Percentiles rank a stretch among this genome's conserved stretches.
Conservation (phyloP, 2,113 vertebrate genomes). For the Zootoca vivipara region DNA sequence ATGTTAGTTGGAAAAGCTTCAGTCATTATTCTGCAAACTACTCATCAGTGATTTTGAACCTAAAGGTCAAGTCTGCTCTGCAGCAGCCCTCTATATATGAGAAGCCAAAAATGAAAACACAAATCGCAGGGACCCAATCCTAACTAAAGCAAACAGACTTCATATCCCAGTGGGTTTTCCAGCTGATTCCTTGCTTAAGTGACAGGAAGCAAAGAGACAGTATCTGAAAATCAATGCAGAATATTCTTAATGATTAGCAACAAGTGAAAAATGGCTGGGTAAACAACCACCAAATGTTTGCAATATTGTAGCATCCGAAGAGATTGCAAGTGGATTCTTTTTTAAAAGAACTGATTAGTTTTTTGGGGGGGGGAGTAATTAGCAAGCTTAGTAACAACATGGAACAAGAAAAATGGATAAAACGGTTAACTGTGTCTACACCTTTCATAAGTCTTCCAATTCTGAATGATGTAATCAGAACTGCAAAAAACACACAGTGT, state of each 20-base stretch:
- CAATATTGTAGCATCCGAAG: background rate
- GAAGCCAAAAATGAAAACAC: constrained; percentile 12
- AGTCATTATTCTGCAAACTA: background rate
- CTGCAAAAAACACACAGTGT: no score
- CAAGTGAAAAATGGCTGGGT: background rate
- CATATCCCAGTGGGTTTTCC: background rate
- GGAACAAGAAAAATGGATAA: no score
- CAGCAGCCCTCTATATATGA: background rate
- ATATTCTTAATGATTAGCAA: background rate
- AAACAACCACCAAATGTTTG: background rate
- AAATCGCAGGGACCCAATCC: background rate
- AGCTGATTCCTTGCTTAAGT: background rate
- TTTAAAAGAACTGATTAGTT: no score
- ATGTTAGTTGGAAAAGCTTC: constrained; percentile 10
- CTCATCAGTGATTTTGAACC: fast-evolving
- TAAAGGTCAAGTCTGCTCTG: background rate
- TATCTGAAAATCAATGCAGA: background rate
- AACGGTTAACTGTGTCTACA: no score
- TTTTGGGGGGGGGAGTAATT: no score
- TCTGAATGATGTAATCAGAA: no score
- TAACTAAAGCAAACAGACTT: background rate
- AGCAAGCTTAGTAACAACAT: no score
- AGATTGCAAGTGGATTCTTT: background rate
- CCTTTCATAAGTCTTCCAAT: no score
- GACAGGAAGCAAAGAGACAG: background rate